Conservation (phyloP, 2,113 vertebrate species). For the Chinchilla lanigera region DNA sequence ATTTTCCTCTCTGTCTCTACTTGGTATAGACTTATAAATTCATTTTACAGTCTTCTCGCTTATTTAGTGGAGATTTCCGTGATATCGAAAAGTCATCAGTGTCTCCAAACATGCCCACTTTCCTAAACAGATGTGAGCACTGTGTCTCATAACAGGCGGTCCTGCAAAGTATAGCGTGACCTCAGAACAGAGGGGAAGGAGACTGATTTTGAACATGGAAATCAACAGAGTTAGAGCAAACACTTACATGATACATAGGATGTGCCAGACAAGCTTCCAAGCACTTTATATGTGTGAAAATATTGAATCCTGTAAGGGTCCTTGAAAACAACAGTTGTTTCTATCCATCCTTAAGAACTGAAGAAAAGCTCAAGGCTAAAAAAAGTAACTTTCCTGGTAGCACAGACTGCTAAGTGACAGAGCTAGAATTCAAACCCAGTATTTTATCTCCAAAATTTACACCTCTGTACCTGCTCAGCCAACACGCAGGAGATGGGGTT, state of each 20-base stretch:
- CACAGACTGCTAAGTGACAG: background rate
- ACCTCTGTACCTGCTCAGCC: accelerated
- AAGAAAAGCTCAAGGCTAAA: background rate
- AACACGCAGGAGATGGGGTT: background rate
- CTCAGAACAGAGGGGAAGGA: background rate
- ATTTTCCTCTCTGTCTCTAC: background rate
- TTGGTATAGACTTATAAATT: constrained; percentile 68
- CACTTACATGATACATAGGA: background rate
- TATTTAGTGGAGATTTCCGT: background rate
- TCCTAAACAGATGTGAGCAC: background rate
- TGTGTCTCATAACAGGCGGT: background rate
- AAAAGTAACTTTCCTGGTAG: background rate
- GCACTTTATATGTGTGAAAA: background rate
- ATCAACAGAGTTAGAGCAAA: background rate
- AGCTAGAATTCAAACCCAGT: background rate
- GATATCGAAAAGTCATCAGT: background rate
- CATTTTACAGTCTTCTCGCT: constrained; percentile 42
- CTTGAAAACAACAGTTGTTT: background rate
- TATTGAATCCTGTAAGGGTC: background rate
- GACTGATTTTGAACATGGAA: background rate
- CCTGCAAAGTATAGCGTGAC: background rate
- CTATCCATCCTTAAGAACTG: background rate
- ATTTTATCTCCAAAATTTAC: background rate
- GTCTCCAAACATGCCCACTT: background rate
- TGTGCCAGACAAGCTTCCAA: background rate